A percentile compares a stretch with the other conserved stretches of the same genome.
Conservation (phyloP, 2,888 invertebrate species). For the Napeogenes inachia region DNA sequence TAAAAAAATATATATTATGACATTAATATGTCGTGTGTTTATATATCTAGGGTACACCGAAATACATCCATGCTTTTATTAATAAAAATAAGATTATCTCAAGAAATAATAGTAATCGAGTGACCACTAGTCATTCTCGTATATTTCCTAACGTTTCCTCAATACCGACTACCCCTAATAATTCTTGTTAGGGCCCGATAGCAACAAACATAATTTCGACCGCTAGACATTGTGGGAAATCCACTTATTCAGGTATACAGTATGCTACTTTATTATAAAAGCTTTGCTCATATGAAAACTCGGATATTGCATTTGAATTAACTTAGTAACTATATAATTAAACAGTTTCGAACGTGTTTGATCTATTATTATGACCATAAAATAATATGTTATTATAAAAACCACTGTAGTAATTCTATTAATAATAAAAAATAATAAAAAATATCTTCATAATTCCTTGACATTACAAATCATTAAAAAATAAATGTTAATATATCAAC, state of each 20-base stretch:
- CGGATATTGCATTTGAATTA: not conserved
- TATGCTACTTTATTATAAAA: slow-evolving; percentile 11
- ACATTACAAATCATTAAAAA: no score
- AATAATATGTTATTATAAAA: no score
- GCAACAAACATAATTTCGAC: slow-evolving; percentile 55
- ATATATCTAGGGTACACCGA: no score
- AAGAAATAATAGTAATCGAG: slow-evolving; percentile 58
- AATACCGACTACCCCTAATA: slow-evolving; percentile 49
- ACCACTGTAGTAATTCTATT: no score
- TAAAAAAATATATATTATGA: no score
- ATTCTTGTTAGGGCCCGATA: slow-evolving; percentile 62
- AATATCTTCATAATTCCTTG: no score
- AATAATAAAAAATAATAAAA: no score
- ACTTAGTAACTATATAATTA: not conserved
- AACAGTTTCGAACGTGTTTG: no score
- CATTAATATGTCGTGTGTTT: no score
- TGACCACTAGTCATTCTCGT: slow-evolving; percentile 48
- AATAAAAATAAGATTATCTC: slow-evolving; percentile 32
- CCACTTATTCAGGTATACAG: slow-evolving; percentile 42
- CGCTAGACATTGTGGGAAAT: slow-evolving; percentile 52
- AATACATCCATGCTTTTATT: not conserved
- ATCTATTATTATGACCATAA: no score
- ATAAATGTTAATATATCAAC: no score
- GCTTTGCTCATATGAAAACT: slow-evolving; percentile 1
- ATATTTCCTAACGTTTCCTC: slow-evolving; percentile 33